Evolutionary conservation across 2,888 invertebrate species (phyloP).

Genomic region (Torymus tubicola): DNA sequence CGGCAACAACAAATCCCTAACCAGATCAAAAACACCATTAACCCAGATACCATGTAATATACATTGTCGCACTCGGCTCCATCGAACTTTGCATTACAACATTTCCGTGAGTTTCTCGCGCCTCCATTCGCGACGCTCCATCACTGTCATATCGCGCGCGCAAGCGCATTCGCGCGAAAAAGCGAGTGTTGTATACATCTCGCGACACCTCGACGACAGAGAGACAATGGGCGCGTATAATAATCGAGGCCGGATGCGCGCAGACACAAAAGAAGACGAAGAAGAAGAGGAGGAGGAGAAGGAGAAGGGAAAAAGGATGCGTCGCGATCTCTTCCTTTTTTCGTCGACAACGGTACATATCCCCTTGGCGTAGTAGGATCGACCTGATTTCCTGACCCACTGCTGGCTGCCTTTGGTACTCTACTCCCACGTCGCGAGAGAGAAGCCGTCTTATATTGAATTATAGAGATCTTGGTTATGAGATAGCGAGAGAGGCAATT

Average conservation of each 20-base stretch:
- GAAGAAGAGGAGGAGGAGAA: not conserved
- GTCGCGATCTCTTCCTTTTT: not conserved
- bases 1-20: too few species aligned
- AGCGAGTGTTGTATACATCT: too few species aligned
- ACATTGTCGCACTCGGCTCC: too few species aligned
- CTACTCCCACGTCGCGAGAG: not conserved
- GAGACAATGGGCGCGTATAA: too few species aligned
- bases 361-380: not conserved
- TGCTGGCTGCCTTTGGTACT: not conserved
- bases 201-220: too few species aligned
- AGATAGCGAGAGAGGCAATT: conserved; percentile 21
- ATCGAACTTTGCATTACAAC: too few species aligned
- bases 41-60: too few species aligned
- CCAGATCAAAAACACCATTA: too few species aligned
- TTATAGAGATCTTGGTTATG: conserved; percentile 37
- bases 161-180: too few species aligned
- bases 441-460: conserved; percentile 14
- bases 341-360: not conserved
- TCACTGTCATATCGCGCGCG: too few species aligned
- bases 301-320: not conserved
- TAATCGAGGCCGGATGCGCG: not conserved
- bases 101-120: too few species aligned
- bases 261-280: not conserved
- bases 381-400: conserved; percentile 44
- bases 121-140: too few species aligned